Evolutionary conservation across 2,797 vertebrate genomes (phyloP).

Genomic region (Labeo calbasu): DNA sequence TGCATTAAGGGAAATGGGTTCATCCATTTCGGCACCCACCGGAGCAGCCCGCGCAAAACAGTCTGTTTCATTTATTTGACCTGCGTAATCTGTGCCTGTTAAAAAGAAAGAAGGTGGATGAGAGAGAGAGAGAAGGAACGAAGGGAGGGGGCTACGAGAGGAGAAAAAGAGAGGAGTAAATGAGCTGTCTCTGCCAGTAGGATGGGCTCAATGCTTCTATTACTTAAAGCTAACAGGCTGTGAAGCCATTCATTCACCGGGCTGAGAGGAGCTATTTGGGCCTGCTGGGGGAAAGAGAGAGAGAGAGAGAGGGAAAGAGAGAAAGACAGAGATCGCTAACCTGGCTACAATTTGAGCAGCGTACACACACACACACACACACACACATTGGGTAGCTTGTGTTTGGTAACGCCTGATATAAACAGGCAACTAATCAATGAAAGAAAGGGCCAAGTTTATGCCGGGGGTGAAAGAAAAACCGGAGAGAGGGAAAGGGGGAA

Average conservation of each 20-base stretch:
- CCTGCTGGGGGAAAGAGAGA: conserved; percentile 69
- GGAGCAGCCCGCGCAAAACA: conserved; percentile 96
- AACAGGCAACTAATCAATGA: conserved; percentile 94
- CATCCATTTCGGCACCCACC: conserved; percentile 96
- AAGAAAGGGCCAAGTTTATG: conserved; percentile 77
- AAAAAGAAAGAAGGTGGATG: conserved; percentile 71
- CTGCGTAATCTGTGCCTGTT: conserved; percentile 93
- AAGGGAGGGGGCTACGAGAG: conserved; percentile 36
- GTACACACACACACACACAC: conserved; percentile 67
- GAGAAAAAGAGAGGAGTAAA: conserved; percentile 87
- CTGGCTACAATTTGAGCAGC: conserved; percentile 69
- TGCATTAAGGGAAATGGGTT: conserved; percentile 99
- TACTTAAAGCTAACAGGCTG: conserved; percentile 99
- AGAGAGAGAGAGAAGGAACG: conserved; percentile 43
- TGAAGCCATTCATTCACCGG: conserved; percentile 96
- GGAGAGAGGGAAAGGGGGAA: conserved; percentile 72
- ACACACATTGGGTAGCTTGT: conserved; percentile 79
- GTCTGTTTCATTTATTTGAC: conserved; percentile 99
- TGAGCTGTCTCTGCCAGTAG: conserved; percentile 98
- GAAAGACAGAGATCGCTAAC: conserved; percentile 62
- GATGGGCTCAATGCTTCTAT: conserved; percentile 99
- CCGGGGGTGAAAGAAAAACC: conserved; percentile 69
- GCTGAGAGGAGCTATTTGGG: conserved; percentile 87
- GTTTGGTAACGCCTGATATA: conserved; percentile 88
- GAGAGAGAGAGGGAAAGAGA: background rate